These are phyloP conservation scores for Synanthedon tipuliformis DNA, from an alignment of 2,888 invertebrate genomes.

Conservation along the genomic window DNA sequence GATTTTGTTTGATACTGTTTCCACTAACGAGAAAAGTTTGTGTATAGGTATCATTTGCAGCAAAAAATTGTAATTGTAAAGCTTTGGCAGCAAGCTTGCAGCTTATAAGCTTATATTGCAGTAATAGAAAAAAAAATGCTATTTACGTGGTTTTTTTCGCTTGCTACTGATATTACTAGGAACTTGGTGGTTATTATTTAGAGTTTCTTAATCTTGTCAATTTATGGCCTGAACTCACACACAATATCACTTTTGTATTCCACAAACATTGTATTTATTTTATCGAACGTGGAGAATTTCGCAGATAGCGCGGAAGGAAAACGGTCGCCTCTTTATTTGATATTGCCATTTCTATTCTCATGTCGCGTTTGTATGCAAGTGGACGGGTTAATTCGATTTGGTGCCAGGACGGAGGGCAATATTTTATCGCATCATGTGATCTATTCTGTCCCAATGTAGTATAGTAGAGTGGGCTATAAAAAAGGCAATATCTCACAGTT, in stretches of 20 bases:
- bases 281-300: conserved; percentile 20
- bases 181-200: too few species aligned
- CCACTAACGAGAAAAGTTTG: too few species aligned
- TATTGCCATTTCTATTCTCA: conserved; percentile 60
- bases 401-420: conserved; percentile 59
- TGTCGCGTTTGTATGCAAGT: conserved; percentile 66
- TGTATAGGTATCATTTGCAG: too few species aligned
- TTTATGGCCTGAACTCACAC: not conserved
- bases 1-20: too few species aligned
- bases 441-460: conserved; percentile 66
- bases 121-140: too few species aligned
- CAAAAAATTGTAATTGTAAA: too few species aligned
- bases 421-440: conserved; percentile 70
- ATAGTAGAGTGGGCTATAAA: conserved; percentile 68
- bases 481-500: conserved; percentile 70
- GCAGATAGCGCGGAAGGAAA: conserved; percentile 34
- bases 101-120: too few species aligned
- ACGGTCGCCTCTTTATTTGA: conserved; percentile 54
- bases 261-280: conserved; percentile 23
- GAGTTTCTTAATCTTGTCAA: too few species aligned
- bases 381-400: conserved; percentile 70
- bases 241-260: not conserved
- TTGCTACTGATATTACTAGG: too few species aligned
- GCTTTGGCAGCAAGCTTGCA: too few species aligned
- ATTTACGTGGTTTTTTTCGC: too few species aligned